These are phyloP conservation scores for Ifrita kowaldi DNA, from an alignment of 2,113 vertebrate genomes.

Conservation along the genomic window DNA sequence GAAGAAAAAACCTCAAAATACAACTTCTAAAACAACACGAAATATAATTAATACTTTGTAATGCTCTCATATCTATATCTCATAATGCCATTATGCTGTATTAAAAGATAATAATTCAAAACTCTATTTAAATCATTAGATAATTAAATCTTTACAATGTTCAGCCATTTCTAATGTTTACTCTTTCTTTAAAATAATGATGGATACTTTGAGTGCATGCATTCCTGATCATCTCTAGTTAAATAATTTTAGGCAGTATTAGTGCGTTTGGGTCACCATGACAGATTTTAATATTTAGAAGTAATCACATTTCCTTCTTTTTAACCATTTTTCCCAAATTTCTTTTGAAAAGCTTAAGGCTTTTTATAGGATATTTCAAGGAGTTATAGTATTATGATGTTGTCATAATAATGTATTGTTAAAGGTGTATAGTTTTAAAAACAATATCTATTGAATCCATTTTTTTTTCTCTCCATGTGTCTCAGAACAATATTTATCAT, in stretches of 20 bases:
- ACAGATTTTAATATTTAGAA: neutral
- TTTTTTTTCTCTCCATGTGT: neutral
- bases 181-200: neutral
- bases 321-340: neutral
- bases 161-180: neutral
- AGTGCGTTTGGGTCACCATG: neutral
- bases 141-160: neutral
- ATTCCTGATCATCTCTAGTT: neutral
- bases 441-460: neutral
- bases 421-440: neutral
- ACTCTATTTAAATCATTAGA: neutral
- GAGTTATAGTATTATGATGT: neutral
- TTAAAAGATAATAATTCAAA: neutral
- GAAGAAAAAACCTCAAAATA: too few relatives aligned
- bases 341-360: neutral
- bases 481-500: neutral
- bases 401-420: neutral
- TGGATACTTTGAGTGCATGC: neutral
- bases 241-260: neutral
- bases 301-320: neutral
- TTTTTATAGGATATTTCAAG: neutral
- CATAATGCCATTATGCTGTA: neutral
- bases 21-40: neutral
- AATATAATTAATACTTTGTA: neutral
- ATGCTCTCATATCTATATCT: neutral